Evolutionary conservation across 2,888 invertebrate genomes (phyloP), one percentile per base, ranked within the genome.

Genomic region (Ferrisia virgata): DNA sequence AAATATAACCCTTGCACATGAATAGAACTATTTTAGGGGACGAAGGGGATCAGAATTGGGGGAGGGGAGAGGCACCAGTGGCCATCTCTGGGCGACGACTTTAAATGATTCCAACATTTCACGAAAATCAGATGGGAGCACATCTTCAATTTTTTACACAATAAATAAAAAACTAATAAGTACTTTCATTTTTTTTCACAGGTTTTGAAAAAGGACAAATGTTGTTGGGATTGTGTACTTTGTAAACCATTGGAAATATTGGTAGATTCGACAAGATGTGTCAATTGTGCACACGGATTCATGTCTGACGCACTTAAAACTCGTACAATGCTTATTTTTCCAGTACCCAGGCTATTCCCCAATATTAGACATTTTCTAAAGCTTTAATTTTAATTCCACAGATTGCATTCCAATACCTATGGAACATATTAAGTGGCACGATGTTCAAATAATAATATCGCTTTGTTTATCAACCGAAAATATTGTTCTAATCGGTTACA

Each of bases 381-480:
- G 2, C 6, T 58, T 33, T 28, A 33, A 15, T n/a, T 4, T 5
- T 33, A 31, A n/a, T 6, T n/a, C n/a, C 5, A n/a, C n/a, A 72
- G 72, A 33, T 33, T 72, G 72, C 36, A 36, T 72, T n/a, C 72
- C 33, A 6, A 64, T 64, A 28, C 64, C 64, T 25, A 13, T 28
- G n/a, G 28, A 31, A 31, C 28, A 64, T 28, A 64, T 28, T 13
- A 28, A 18, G 18, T 93, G 92, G 92, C 89, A 89, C 43, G 92
- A 93, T 87, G 90, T 90, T 0, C 90, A 91, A 87, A 92, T 93
- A 0, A 90, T 94, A 84, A 90, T 92, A 18, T 91, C 92, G n/a
- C 15, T 91, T 92, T 87, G 89, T 89, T 90, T 92, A 87, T 91
- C 92, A 33, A 90, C 89, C 58, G 87, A 92, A 80, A 93, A 94